These are phyloP conservation scores for Acronicta leporina DNA, from an alignment of 2,888 invertebrate species.

Conservation along the genomic window DNA sequence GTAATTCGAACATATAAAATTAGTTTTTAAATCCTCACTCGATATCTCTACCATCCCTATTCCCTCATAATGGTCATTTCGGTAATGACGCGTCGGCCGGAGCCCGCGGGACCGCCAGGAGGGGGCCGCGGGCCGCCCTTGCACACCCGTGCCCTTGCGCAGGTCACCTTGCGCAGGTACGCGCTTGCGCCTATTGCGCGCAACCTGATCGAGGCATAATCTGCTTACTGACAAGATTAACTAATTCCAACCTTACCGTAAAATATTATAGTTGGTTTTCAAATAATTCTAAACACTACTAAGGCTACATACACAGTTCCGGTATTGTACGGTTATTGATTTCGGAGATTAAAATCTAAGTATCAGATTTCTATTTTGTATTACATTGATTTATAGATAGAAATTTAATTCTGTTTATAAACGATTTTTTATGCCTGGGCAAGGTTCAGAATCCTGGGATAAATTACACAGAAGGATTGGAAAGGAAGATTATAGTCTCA, in stretches of 20 bases:
- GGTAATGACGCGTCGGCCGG: conserved; percentile 80
- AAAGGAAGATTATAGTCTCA: no score
- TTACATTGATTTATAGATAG: conserved; percentile 46
- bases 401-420: conserved; percentile 25
- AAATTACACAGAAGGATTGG: not conserved
- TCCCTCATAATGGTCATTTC: conserved; percentile 75
- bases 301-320: conserved; percentile 47
- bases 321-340: conserved; percentile 48
- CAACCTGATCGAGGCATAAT: conserved; percentile 74
- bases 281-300: conserved; percentile 7
- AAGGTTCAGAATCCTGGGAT: not conserved
- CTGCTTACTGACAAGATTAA: conserved; percentile 41
- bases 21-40: conserved; percentile 1
- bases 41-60: conserved; percentile 55
- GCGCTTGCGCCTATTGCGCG: conserved; percentile 83
- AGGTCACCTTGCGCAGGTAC: conserved; percentile 87
- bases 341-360: conserved; percentile 48
- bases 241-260: conserved; percentile 33
- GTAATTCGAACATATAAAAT: no score
- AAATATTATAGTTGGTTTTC: conserved; percentile 41
- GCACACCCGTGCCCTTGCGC: conserved; percentile 84
- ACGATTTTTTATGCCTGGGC: conserved; percentile 11
- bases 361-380: conserved; percentile 45
- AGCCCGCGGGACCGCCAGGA: conserved; percentile 62
- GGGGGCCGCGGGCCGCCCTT: conserved; percentile 64